Evolutionary conservation across 2,113 vertebrate genomes (phyloP).

Genomic region (Lophotis ruficrista): DNA sequence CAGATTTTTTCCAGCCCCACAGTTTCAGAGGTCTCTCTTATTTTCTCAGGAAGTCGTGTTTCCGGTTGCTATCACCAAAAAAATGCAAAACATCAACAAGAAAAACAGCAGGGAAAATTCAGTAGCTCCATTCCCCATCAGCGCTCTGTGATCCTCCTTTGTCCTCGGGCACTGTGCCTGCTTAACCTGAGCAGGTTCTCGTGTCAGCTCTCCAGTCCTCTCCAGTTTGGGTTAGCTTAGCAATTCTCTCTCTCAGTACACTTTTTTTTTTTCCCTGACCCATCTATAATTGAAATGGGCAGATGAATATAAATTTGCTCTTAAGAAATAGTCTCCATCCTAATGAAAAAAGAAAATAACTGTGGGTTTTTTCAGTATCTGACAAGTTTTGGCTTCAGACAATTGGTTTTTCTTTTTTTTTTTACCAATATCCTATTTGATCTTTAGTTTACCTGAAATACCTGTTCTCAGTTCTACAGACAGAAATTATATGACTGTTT

Average conservation of each 20-base stretch:
- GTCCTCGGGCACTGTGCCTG: not conserved
- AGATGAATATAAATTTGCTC: not conserved
- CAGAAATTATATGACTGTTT: not conserved
- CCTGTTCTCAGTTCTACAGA: not conserved
- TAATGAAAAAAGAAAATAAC: not conserved
- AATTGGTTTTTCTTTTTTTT: not conserved
- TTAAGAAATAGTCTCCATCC: not conserved
- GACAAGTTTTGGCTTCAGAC: not conserved
- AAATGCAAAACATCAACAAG: not conserved
- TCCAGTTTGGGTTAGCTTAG: slow-evolving; percentile 9
- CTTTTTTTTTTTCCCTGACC: not conserved
- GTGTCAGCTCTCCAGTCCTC: not conserved
- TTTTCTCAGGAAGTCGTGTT: slow-evolving; percentile 6
- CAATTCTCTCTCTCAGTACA: not conserved
- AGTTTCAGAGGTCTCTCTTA: not conserved
- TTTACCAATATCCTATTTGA: not conserved
- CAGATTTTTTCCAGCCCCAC: not conserved
- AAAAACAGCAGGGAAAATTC: slow-evolving; percentile 24
- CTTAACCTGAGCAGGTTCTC: slow-evolving; percentile 28
- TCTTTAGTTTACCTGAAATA: not conserved
- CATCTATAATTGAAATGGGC: not conserved
- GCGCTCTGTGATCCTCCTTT: not conserved
- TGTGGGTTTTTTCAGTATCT: not conserved
- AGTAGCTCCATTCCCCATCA: slow-evolving; percentile 18
- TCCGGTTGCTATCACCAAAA: not conserved